These are phyloP conservation scores for Arbacia lixula DNA, from an alignment of 53 echinoderm and acorn worm species.

Conservation along the genomic window DNA sequence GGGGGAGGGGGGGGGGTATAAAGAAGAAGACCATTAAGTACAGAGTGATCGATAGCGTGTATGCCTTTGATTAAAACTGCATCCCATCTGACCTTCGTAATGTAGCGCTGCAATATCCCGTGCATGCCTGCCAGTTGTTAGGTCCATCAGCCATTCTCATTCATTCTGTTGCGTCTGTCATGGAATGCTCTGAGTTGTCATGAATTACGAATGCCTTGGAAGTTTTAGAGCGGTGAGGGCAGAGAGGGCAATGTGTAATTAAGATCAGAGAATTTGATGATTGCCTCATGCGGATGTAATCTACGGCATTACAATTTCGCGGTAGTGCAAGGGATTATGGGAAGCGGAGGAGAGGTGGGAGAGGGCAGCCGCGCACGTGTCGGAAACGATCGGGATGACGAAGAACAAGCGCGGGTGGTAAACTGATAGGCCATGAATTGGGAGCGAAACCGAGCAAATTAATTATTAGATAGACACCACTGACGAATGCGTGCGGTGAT, in stretches of 20 bases:
- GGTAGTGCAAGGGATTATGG: not conserved
- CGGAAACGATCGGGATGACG: conserved; percentile 9
- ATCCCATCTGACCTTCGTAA: not conserved
- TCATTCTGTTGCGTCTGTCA: too few relatives aligned
- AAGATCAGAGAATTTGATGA: not conserved
- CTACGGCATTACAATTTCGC: not conserved
- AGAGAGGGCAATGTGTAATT: conserved; percentile 14
- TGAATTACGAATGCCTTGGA: conserved; percentile 23
- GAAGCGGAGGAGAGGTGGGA: not conserved
- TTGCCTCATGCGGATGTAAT: conserved; percentile 36
- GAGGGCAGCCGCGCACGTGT: not conserved
- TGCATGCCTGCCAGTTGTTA: too few relatives aligned
- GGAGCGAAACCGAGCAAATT: conserved; percentile 15
- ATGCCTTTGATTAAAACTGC: not conserved
- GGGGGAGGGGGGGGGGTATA: not conserved
- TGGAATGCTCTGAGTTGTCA: too few relatives aligned
- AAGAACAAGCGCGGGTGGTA: conserved; percentile 9
- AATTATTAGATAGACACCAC: conserved; percentile 43
- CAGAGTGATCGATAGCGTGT: not conserved
- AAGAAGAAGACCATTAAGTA: not conserved
- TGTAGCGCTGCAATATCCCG: too few relatives aligned
- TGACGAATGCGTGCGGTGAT: conserved; percentile 26
- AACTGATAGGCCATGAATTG: conserved; percentile 39
- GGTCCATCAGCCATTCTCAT: too few relatives aligned
- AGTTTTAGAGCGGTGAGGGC: conserved; percentile 2